Conservation (phyloP, 2,797 vertebrate genomes). For the Ataeniobius toweri region DNA sequence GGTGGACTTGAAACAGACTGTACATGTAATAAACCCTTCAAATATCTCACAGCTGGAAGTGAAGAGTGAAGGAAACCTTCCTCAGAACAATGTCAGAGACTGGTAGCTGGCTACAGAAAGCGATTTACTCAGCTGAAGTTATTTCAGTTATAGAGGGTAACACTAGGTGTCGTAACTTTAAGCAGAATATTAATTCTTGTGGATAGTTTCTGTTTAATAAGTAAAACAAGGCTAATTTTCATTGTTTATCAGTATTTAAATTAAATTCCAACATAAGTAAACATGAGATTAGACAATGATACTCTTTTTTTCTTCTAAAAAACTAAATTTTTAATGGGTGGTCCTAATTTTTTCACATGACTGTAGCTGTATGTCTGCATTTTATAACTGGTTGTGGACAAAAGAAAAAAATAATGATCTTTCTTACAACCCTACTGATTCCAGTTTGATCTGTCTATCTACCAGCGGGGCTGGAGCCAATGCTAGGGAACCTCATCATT, state of each 20-base stretch:
- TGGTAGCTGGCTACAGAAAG: background rate
- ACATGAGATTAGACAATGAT: too few species aligned
- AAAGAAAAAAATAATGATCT: constrained; percentile 16
- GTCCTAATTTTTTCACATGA: constrained; percentile 1
- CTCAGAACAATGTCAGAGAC: background rate
- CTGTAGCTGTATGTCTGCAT: background rate
- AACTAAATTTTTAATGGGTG: background rate
- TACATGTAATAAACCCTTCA: background rate
- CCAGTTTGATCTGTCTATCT: constrained; percentile 80
- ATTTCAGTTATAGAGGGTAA: background rate
- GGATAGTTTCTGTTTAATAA: background rate
- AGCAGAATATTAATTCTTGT: background rate
- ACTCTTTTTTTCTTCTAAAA: background rate
- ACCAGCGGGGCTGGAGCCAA: constrained; percentile 84
- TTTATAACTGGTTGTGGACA: background rate
- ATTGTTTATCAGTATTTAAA: background rate
- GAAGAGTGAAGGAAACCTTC: too few species aligned
- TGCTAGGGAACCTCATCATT: constrained; percentile 82
- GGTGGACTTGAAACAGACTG: background rate
- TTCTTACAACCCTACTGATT: constrained; percentile 57
- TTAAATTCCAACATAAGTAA: background rate
- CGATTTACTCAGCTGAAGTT: background rate
- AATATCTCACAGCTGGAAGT: too few species aligned
- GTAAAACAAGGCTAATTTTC: background rate
- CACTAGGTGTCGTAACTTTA: background rate